A percentile compares a stretch with the other conserved stretches of the same genome.
phyloP scores from a whole-genome alignment of 1,140 invertebrate species.

The Thaumetopoea pityocampa region DNA sequence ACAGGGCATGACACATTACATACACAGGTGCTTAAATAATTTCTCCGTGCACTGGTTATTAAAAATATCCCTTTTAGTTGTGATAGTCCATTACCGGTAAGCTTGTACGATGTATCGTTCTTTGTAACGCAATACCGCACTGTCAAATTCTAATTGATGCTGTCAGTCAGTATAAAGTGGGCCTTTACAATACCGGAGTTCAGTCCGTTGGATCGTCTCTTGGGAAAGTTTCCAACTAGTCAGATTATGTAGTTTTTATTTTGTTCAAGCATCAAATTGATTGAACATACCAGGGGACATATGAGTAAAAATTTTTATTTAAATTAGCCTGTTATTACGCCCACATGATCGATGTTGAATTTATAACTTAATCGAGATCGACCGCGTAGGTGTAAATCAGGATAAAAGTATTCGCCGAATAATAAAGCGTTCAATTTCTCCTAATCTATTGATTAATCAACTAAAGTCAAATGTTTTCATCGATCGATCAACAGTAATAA shows the following conservation, averaged over 20 bases:
- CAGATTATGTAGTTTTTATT: slow-evolving; percentile 39
- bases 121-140: slow-evolving; percentile 59
- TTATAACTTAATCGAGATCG: no score
- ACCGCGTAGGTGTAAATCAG: no score
- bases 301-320: no score
- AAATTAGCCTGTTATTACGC: no score
- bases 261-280: slow-evolving; percentile 5
- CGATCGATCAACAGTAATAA: no score
- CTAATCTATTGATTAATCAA: no score
- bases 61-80: slow-evolving; percentile 49
- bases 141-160: slow-evolving; percentile 65
- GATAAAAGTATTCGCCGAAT: no score
- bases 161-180: slow-evolving; percentile 62
- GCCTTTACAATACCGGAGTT: slow-evolving; percentile 29
- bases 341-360: no score
- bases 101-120: slow-evolving; percentile 35
- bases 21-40: slow-evolving; percentile 13
- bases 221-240: slow-evolving; percentile 34
- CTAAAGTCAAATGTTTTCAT: no score
- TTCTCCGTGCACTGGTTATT: slow-evolving; percentile 11
- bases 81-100: slow-evolving; percentile 58
- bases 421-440: no score
- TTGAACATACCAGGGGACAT: slow-evolving; percentile 10
- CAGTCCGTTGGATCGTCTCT: slow-evolving; percentile 47
- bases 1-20: slow-evolving; percentile 8